Evolutionary conservation across 2,797 vertebrate genomes (phyloP), one percentile per base, ranked within the genome.

Genomic region (Mormyrops attenuatus): DNA sequence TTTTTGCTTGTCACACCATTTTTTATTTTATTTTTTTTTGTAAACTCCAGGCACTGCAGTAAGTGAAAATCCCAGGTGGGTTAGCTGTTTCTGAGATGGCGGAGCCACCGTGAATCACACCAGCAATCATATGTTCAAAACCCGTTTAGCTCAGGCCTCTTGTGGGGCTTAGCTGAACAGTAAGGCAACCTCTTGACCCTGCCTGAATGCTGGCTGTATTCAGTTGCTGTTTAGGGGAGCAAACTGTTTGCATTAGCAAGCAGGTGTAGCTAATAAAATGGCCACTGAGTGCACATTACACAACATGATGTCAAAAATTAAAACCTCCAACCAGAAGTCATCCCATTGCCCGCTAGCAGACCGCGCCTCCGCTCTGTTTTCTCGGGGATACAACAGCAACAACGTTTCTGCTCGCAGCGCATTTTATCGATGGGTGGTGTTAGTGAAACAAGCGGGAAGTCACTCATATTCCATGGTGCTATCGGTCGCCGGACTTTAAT

Each of bases 241-340:
- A 17, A 34, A n/a, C 73, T 47, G 38, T 80, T n/a, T n/a, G 77
- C 77, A 20, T 73, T 17, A 47, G 77, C 38, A 47, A 82, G 41
- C 20, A 8, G 77, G 77, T 82, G 77, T 82, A 82, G 38, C 20
- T 82, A 82, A 82, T 82, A 82, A 82, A 82, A 22, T 82, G 77
- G 41, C 41, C 77, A 44, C 77, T 47, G 77, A 11, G 41, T 47
- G 41, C n/a, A 82, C 77, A 47, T 22, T 82, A 82, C 77, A 82
- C 77, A 82, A 82, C 77, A 44, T 44, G 38, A 82, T 47, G 41
- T 82, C 41, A n/a, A 82, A 82, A 82, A 82, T 47, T 4, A n/a
- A 47, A 47, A 47, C 41, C 38, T 82, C 6, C 38, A 22, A 4
- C 6, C 41, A 44, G 77, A 82, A 22, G 38, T 77, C 69, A 38